Evolutionary conservation across 2,113 vertebrate genomes (phyloP).

Genomic region (Neotoma lepida): DNA sequence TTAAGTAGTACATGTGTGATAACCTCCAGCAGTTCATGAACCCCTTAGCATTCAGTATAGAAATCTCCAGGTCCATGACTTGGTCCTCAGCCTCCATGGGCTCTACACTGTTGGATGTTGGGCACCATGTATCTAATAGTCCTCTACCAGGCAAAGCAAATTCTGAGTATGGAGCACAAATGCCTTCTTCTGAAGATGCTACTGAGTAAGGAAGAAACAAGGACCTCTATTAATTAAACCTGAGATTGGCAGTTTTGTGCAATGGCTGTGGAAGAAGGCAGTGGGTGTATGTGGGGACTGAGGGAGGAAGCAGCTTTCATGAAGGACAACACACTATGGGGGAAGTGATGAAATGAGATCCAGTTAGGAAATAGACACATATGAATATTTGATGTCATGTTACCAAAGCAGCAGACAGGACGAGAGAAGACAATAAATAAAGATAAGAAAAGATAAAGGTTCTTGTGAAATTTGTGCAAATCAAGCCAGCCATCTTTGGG

Average conservation of each 20-base stretch:
- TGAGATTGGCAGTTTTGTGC: background rate
- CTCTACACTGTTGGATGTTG: background rate
- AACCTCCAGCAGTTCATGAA: background rate
- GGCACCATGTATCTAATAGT: background rate
- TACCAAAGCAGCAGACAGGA: slow-evolving; percentile 57
- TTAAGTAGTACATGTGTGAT: background rate
- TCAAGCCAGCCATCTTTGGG: background rate
- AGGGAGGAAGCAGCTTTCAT: background rate
- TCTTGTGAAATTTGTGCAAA: slow-evolving; percentile 56
- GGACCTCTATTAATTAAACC: background rate
- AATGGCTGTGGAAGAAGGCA: background rate
- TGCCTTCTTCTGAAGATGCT: background rate
- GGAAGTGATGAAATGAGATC: slow-evolving; percentile 46
- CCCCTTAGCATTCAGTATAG: background rate
- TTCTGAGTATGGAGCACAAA: background rate
- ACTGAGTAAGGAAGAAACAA: background rate
- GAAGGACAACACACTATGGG: background rate
- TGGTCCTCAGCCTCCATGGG: too few species aligned
- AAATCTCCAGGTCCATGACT: accelerated
- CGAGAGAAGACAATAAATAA: slow-evolving; percentile 64
- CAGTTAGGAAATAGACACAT: slow-evolving; percentile 58
- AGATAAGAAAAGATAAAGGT: slow-evolving; percentile 43
- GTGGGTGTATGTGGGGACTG: accelerated
- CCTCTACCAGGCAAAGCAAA: background rate
- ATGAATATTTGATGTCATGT: slow-evolving; percentile 71